Conservation (phyloP, 2,113 vertebrate species). For the Apeltes quadracus region DNA sequence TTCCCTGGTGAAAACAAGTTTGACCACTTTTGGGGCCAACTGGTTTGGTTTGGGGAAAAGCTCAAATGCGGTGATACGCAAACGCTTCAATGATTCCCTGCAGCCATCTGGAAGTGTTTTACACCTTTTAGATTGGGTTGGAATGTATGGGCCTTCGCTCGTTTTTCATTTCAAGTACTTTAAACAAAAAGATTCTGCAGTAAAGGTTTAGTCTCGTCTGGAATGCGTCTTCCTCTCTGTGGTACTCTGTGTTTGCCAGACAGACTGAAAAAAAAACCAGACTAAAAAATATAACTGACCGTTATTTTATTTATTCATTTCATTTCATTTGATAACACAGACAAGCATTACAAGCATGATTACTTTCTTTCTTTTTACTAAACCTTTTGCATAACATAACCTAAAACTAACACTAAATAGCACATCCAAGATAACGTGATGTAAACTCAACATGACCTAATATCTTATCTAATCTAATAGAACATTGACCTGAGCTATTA, state of each 20-base stretch:
- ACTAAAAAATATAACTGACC: constrained; percentile 48
- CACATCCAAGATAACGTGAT: not conserved
- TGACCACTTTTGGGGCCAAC: constrained; percentile 51
- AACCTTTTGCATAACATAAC: too few species aligned
- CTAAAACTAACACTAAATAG: not conserved
- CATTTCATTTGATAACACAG: too few species aligned
- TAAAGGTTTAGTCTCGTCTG: constrained; percentile 45
- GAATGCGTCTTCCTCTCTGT: constrained; percentile 44
- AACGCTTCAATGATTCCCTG: constrained; percentile 73
- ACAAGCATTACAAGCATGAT: too few species aligned
- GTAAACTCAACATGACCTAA: not conserved
- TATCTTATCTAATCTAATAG: not conserved
- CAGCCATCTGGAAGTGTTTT: constrained; percentile 83
- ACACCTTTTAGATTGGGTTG: constrained; percentile 77
- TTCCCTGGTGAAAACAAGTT: constrained; percentile 25
- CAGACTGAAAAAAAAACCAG: constrained; percentile 57
- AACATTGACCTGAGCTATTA: not conserved
- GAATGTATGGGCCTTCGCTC: constrained; percentile 74
- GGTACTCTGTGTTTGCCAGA: constrained; percentile 45
- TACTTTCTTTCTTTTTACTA: too few species aligned
- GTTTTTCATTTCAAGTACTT: constrained; percentile 64
- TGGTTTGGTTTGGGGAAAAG: constrained; percentile 51
- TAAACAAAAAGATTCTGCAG: constrained; percentile 54
- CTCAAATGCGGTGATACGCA: constrained; percentile 66
- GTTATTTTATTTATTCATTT: too few species aligned